Evolutionary conservation across 2,888 invertebrate species (phyloP).

Genomic region (Catonia carolina): DNA sequence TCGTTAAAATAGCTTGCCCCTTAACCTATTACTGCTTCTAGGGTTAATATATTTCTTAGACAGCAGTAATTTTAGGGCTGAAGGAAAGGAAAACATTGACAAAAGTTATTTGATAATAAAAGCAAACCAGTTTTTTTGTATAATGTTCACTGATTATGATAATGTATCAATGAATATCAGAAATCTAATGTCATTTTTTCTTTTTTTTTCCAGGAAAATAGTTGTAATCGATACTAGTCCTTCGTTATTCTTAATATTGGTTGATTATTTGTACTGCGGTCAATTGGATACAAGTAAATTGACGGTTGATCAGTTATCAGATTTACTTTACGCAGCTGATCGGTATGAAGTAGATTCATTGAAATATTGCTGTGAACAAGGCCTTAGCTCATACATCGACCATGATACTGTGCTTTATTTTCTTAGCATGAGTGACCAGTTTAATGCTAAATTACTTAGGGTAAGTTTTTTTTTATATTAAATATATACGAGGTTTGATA

Average conservation of each 20-base stretch:
- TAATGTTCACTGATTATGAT: too few relatives aligned
- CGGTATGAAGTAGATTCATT: slow-evolving; percentile 55
- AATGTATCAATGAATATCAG: too few relatives aligned
- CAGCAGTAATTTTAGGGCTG: too few relatives aligned
- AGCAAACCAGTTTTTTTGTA: too few relatives aligned
- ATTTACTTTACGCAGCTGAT: slow-evolving; percentile 58
- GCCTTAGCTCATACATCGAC: slow-evolving; percentile 53
- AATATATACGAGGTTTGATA: too few relatives aligned
- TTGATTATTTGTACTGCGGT: slow-evolving; percentile 59
- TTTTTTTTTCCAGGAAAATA: slow-evolving; percentile 49
- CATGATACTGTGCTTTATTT: slow-evolving; percentile 57
- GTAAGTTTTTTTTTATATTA: slow-evolving; percentile 41
- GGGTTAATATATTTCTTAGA: too few relatives aligned
- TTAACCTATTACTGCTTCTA: too few relatives aligned
- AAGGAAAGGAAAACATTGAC: too few relatives aligned
- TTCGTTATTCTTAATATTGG: slow-evolving; percentile 53
- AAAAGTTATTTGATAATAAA: too few relatives aligned
- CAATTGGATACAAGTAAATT: slow-evolving; percentile 48
- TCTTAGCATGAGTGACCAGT: slow-evolving; percentile 59
- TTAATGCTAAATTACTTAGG: slow-evolving; percentile 51
- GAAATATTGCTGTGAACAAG: slow-evolving; percentile 56
- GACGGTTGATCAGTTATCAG: slow-evolving; percentile 51
- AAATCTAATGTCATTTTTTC: neutral
- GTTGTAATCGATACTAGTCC: slow-evolving; percentile 59
- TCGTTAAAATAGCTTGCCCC: too few relatives aligned